These are phyloP conservation scores for Margarornis squamiger DNA, from an alignment of 2,797 vertebrate species.

Conservation along the genomic window DNA sequence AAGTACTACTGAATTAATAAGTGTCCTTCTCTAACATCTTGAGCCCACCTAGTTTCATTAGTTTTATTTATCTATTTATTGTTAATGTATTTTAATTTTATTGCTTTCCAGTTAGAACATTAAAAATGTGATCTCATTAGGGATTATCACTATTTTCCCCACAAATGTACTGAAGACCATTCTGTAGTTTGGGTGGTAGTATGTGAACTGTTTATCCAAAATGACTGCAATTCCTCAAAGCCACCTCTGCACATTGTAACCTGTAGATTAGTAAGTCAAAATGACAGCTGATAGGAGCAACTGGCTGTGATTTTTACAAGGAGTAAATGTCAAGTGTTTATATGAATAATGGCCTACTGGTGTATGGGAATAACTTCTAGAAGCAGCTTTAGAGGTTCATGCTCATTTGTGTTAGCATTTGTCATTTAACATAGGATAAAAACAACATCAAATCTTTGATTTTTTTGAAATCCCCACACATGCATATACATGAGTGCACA, in stretches of 20 bases:
- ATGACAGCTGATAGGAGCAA: neutral
- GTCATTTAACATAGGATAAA: neutral
- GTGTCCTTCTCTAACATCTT: neutral
- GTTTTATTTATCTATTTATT: neutral
- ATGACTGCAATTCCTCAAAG: neutral
- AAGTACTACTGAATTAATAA: conserved; percentile 37
- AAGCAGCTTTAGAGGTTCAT: neutral
- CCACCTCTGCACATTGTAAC: neutral
- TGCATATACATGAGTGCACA: fast-evolving
- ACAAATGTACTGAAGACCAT: neutral
- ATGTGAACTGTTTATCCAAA: neutral
- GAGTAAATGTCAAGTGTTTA: neutral
- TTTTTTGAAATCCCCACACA: neutral
- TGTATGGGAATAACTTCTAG: neutral
- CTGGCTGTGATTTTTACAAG: neutral
- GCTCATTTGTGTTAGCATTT: neutral
- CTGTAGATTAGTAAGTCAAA: neutral
- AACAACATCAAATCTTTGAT: neutral
- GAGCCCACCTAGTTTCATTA: neutral
- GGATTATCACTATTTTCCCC: neutral
- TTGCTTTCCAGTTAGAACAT: neutral
- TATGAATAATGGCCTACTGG: neutral
- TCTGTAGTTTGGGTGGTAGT: neutral
- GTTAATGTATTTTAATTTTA: neutral
- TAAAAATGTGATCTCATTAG: neutral